Evolutionary conservation across 2,113 vertebrate species (phyloP), one percentile per base, ranked within the genome.

Genomic region (Chloroceryle aenea): DNA sequence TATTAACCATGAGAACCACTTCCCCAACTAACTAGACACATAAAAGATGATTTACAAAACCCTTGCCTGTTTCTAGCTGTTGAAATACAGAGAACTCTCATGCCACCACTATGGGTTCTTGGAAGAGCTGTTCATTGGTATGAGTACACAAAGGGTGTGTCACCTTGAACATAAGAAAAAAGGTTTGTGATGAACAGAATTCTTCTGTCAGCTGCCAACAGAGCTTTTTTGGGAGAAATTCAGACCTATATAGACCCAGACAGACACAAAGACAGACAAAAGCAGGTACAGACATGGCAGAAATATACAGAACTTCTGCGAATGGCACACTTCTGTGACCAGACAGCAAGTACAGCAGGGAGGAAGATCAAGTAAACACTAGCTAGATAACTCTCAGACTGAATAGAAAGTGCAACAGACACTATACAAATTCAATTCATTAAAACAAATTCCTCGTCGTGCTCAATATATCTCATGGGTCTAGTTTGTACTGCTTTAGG

Each of bases 401-500:
- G 55, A 90, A 72, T 4, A 34, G 34, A 72, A 85, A 47, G 26
- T 26, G 43, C 26, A 73, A 21, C 17, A 80, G 15, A 26, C 10
- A 23, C 48, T 67, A 52, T 20, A 58, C 64, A 92, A 86, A 80
- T 82, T 80, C 66, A 77, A 56, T 74, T 91, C 6, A 85, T 93
- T 92, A 47, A 92, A 66, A 17, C 19, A 71, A 88, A 94, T 83
- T 36, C 2, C 2, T 47, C 73, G 25, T 21, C 95, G 21, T 75
- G 77, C 45, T 85, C 85, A 56, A 6, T 55, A 34, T 64, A 93
- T 83, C 93, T 86, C 86, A 73, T 85, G 92, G 83, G 86, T 80
- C 64, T 66, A 58, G 53, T 66, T 96, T 96, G 92, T 85, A 94
- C 82, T 82, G 47, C 76, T 95, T 95, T 85, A 96, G 94, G 94